These are phyloP conservation scores for Xylocampa areola DNA, from an alignment of 2,888 invertebrate genomes.

Conservation along the genomic window DNA sequence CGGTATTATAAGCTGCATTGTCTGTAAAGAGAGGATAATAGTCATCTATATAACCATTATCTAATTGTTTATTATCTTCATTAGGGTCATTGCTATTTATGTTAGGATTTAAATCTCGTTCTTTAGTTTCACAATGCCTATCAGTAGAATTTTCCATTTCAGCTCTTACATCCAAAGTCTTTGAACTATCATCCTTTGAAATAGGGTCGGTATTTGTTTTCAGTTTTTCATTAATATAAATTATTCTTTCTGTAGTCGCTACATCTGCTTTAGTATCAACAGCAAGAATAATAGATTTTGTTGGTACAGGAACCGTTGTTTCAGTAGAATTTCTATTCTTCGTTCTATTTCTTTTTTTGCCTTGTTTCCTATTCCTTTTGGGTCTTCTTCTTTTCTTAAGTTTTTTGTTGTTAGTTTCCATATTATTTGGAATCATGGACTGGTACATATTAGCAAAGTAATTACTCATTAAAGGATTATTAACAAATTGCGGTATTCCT, in stretches of 20 bases:
- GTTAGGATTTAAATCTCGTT: slow-evolving; percentile 11
- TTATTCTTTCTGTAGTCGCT: slow-evolving; percentile 31
- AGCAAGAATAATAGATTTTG: not conserved
- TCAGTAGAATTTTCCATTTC: slow-evolving; percentile 6
- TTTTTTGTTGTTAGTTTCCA: slow-evolving; percentile 10
- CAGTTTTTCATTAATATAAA: slow-evolving; percentile 5
- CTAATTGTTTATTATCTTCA: slow-evolving; percentile 18
- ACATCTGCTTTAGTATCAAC: slow-evolving; percentile 12
- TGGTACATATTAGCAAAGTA: slow-evolving; percentile 49
- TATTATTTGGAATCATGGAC: slow-evolving; percentile 23
- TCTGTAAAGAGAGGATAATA: slow-evolving; percentile 81
- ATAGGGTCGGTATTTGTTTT: slow-evolving; percentile 15
- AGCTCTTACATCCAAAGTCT: slow-evolving; percentile 2
- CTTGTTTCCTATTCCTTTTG: slow-evolving; percentile 22
- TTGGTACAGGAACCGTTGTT: not conserved
- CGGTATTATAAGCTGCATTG: slow-evolving; percentile 62
- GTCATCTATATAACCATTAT: slow-evolving; percentile 70
- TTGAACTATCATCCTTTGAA: slow-evolving; percentile 11
- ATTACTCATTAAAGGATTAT: slow-evolving; percentile 41
- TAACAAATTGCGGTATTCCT: slow-evolving; percentile 35
- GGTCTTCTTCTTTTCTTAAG: slow-evolving; percentile 18
- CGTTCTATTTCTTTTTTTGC: slow-evolving; percentile 11
- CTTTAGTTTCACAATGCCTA: slow-evolving; percentile 2
- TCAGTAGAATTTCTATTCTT: slow-evolving; percentile 28
- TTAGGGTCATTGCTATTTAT: slow-evolving; percentile 1